Evolutionary conservation across 2,888 invertebrate genomes (phyloP).

Genomic region (Oeneis ivallda): DNA sequence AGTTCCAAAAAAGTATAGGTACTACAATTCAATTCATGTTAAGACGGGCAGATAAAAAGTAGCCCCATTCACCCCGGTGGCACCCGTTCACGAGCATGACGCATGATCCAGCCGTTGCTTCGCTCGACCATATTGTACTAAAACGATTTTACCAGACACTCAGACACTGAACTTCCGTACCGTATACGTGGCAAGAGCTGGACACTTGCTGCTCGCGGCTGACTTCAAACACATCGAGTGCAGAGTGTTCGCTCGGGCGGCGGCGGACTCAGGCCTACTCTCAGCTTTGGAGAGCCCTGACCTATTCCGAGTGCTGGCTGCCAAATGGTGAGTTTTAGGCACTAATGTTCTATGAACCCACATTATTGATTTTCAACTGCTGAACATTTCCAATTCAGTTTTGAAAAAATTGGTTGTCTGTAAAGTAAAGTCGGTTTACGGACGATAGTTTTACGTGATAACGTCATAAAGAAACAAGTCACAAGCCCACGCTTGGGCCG

Average conservation of each 20-base stretch:
- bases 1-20: too few species aligned
- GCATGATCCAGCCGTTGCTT: too few species aligned
- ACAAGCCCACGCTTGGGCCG: too few species aligned
- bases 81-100: too few species aligned
- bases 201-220: slow-evolving; percentile 61
- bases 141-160: background rate
- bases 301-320: slow-evolving; percentile 66
- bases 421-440: too few species aligned
- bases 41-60: too few species aligned
- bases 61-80: too few species aligned
- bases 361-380: background rate
- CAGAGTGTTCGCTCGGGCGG: slow-evolving; percentile 71
- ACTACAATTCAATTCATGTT: too few species aligned
- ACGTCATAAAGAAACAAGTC: too few species aligned
- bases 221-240: slow-evolving; percentile 79
- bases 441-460: too few species aligned
- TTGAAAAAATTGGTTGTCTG: too few species aligned
- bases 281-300: slow-evolving; percentile 56
- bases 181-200: slow-evolving; percentile 58
- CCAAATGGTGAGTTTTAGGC: slow-evolving; percentile 57
- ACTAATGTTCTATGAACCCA: background rate
- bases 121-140: too few species aligned
- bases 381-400: background rate
- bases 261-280: slow-evolving; percentile 57
- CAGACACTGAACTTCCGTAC: slow-evolving; percentile 55